Evolutionary conservation across 2,888 invertebrate species (phyloP).

Genomic region (Rhodophaea formosa): DNA sequence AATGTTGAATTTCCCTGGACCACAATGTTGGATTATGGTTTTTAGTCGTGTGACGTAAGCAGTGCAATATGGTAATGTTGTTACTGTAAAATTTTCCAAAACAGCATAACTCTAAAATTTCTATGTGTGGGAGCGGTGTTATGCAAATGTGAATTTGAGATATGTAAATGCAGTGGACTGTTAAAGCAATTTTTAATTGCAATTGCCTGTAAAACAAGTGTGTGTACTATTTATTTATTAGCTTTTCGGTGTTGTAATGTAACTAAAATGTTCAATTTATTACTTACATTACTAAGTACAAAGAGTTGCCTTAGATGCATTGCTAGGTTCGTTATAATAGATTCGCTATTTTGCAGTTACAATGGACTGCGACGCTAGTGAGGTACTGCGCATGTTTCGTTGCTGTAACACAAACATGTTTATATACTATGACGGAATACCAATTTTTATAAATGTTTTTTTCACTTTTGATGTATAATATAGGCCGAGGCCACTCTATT

Average conservation of each 20-base stretch:
- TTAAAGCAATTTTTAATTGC: background rate
- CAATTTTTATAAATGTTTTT: too few relatives aligned
- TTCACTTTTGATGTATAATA: too few relatives aligned
- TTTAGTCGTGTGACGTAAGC: too few relatives aligned
- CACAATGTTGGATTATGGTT: too few relatives aligned
- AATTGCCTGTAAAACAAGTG: background rate
- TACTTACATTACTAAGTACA: conserved; percentile 5
- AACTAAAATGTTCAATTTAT: background rate
- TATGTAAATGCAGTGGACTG: background rate
- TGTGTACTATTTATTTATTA: background rate
- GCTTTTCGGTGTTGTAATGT: background rate
- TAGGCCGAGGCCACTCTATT: too few relatives aligned
- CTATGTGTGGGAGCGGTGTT: too few relatives aligned
- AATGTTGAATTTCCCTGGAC: too few relatives aligned
- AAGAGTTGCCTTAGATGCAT: conserved; percentile 11
- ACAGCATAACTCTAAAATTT: too few relatives aligned
- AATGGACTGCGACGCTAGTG: background rate
- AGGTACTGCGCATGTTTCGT: background rate
- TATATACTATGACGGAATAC: too few relatives aligned
- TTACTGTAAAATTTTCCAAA: too few relatives aligned
- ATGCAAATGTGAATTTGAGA: background rate
- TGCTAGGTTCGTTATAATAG: background rate
- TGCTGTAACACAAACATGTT: background rate
- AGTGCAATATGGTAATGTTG: too few relatives aligned
- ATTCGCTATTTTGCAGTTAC: background rate